A percentile compares a stretch with the other conserved stretches of the same genome.
Conservation (phyloP, 2,113 vertebrate genomes). For the Paracanthobrama guichenoti region DNA sequence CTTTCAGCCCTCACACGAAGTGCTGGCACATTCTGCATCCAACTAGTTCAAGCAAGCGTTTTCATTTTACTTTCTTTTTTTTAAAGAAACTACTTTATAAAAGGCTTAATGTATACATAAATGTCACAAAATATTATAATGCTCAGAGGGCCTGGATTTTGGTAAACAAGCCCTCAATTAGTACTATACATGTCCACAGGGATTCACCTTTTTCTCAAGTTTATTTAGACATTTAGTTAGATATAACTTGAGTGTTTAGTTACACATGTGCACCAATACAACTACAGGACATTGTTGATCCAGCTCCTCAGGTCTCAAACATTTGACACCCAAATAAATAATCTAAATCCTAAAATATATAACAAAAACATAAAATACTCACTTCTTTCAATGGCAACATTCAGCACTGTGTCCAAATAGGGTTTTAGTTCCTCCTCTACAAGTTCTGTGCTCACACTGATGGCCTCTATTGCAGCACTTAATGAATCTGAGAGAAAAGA, state of each 20-base stretch:
- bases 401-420: slow-evolving; percentile 71
- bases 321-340: neutral
- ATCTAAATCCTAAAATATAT: neutral
- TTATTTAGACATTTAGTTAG: neutral
- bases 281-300: neutral
- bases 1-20: neutral
- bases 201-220: neutral
- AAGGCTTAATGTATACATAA: neutral
- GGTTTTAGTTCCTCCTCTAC: slow-evolving; percentile 72
- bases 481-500: slow-evolving; percentile 63
- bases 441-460: slow-evolving; percentile 73
- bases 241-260: no score
- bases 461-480: slow-evolving; percentile 67
- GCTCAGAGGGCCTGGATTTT: neutral
- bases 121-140: neutral
- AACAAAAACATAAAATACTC: slow-evolving; percentile 53
- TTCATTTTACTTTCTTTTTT: neutral
- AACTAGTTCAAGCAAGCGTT: neutral
- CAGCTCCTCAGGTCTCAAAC: neutral
- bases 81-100: neutral
- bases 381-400: slow-evolving; percentile 65
- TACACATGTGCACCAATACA: no score
- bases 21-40: neutral
- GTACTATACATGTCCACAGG: neutral
- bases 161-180: neutral